Evolutionary conservation across 1,140 invertebrate genomes (phyloP).

Genomic region (Triops cancriformis): DNA sequence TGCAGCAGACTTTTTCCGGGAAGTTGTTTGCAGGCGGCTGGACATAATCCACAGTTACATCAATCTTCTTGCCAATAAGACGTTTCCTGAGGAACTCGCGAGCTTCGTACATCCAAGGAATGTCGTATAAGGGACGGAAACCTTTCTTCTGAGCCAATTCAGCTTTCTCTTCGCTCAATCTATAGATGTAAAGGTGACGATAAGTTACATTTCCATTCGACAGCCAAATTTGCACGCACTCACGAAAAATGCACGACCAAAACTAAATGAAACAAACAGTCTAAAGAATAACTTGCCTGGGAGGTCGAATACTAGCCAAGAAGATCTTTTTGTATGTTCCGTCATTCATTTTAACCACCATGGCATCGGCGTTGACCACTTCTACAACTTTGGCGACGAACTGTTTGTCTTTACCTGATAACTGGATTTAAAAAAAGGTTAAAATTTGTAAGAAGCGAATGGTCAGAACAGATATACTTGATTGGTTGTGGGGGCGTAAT

Average conservation of each 20-base stretch:
- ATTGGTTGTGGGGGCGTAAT: conserved; percentile 46
- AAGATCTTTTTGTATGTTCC: conserved; percentile 85
- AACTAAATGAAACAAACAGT: neutral
- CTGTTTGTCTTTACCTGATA: conserved; percentile 48
- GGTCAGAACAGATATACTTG: too few relatives aligned
- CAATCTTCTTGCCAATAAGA: conserved; percentile 90
- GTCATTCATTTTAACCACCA: conserved; percentile 72
- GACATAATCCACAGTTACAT: conserved; percentile 89
- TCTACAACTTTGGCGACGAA: conserved; percentile 81
- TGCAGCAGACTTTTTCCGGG: conserved; percentile 92
- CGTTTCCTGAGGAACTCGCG: conserved; percentile 94
- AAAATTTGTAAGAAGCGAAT: too few relatives aligned
- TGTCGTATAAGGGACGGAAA: conserved; percentile 85
- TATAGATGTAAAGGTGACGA: neutral
- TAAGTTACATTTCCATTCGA: too few relatives aligned
- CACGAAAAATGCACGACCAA: too few relatives aligned
- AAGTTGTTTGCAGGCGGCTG: conserved; percentile 87
- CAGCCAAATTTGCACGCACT: too few relatives aligned
- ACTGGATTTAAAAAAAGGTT: conserved; percentile 20
- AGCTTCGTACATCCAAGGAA: conserved; percentile 96
- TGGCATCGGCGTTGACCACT: conserved; percentile 85
- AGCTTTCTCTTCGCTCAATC: conserved; percentile 14
- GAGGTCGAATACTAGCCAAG: conserved; percentile 87
- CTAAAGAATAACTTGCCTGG: conserved; percentile 49
- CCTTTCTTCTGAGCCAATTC: conserved; percentile 43